Evolutionary conservation across 2,113 vertebrate species (phyloP).

Genomic region (Siniperca knerii): DNA sequence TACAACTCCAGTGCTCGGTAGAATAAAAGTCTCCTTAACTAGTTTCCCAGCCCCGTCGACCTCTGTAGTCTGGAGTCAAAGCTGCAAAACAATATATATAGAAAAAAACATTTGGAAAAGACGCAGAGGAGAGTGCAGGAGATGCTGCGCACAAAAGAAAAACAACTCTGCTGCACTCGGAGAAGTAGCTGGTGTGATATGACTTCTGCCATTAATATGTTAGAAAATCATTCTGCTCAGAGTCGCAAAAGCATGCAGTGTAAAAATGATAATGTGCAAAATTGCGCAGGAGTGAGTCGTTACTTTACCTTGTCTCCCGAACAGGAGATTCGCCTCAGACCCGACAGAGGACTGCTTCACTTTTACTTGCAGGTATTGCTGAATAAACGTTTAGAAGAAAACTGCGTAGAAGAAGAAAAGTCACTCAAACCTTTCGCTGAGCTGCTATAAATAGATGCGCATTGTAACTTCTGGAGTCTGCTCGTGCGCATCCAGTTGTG

Average conservation of each 20-base stretch:
- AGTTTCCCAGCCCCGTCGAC: constrained; percentile 48
- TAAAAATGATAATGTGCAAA: neutral
- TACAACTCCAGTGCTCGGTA: constrained; percentile 56
- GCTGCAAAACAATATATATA: constrained; percentile 62
- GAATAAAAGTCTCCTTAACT: constrained; percentile 25
- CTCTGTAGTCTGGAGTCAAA: constrained; percentile 76
- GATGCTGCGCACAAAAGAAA: constrained; percentile 51
- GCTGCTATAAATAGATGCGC: constrained; percentile 70
- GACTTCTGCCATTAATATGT: neutral
- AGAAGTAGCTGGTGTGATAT: neutral
- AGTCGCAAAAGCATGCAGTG: constrained; percentile 3
- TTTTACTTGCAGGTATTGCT: constrained; percentile 60
- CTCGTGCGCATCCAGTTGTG: constrained; percentile 70
- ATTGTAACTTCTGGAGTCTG: constrained; percentile 63
- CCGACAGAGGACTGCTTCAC: constrained; percentile 63
- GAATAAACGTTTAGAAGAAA: constrained; percentile 55
- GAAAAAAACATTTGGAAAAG: constrained; percentile 17
- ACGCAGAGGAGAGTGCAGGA: constrained; percentile 26
- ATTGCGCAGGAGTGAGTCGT: constrained; percentile 4
- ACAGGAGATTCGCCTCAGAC: constrained; percentile 76
- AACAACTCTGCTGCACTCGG: constrained; percentile 25
- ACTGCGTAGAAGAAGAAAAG: constrained; percentile 53
- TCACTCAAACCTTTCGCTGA: constrained; percentile 55
- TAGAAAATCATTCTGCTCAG: neutral
- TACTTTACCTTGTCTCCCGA: constrained; percentile 79